phyloP scores from a whole-genome alignment of 2,113 vertebrate genomes.

The Columbina picui region DNA sequence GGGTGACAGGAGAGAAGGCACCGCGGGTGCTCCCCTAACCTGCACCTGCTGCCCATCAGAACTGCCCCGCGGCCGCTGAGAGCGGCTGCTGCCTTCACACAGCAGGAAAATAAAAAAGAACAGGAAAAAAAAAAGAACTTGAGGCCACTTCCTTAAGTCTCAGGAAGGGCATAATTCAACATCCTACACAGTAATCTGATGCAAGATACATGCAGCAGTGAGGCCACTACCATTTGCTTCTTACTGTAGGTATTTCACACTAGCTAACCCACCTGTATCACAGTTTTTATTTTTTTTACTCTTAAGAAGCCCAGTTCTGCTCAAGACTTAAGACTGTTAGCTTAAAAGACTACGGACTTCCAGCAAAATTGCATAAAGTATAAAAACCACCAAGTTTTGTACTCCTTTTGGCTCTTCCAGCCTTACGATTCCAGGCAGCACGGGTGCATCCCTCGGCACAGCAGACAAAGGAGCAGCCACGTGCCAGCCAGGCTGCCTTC shows the following conservation, averaged over 20 bases:
- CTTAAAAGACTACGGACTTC: not conserved
- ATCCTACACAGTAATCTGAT: not conserved
- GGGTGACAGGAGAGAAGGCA: not conserved
- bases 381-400: not conserved
- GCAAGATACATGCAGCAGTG: not conserved
- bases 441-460: not conserved
- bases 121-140: accelerated
- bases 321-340: not conserved
- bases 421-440: not conserved
- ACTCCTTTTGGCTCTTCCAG: not conserved
- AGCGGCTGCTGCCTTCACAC: not conserved
- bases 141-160: not conserved
- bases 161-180: not conserved
- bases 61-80: accelerated
- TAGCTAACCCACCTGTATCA: not conserved
- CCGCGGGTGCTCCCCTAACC: not conserved
- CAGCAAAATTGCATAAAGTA: not conserved
- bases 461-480: not conserved
- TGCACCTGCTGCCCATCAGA: not conserved
- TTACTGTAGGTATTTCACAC: not conserved
- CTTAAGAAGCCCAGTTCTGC: not conserved
- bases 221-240: not conserved
- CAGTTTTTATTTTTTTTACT: not conserved
- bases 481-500: not conserved
- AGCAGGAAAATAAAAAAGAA: not conserved